phyloP scores from a whole-genome alignment of 2,888 invertebrate genomes.

The Oxystoma pomonae region DNA sequence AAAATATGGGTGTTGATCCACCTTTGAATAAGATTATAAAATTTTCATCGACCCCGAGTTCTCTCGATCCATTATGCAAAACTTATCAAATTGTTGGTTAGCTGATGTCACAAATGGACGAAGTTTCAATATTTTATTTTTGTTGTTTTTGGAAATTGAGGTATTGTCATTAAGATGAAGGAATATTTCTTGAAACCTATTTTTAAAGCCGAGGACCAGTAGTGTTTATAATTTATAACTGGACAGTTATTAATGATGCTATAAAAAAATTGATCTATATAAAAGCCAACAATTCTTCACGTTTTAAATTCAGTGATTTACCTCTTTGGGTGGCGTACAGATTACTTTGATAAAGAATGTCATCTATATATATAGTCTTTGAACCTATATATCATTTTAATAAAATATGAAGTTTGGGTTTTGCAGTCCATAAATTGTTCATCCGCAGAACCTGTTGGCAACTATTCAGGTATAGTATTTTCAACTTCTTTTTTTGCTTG shows the following conservation, averaged over 20 bases:
- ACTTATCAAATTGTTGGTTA: conserved; percentile 2
- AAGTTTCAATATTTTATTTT: conserved; percentile 8
- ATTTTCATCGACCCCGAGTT: conserved; percentile 16
- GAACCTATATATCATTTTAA: conserved; percentile 1
- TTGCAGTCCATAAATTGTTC: not conserved
- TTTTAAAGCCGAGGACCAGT: conserved; percentile 5
- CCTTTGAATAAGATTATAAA: conserved; percentile 26
- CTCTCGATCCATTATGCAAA: conserved; percentile 3
- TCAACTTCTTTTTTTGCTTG: too few relatives aligned
- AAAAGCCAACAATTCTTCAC: conserved; percentile 1
- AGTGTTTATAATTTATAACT: too few relatives aligned
- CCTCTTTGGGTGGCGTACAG: conserved; percentile 12
- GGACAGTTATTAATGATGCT: conserved; percentile 6
- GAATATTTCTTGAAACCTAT: conserved; percentile 4
- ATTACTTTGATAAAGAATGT: conserved; percentile 8
- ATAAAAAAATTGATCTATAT: conserved; percentile 11
- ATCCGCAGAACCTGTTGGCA: not conserved
- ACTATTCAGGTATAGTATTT: too few relatives aligned
- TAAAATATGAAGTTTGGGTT: conserved; percentile 3
- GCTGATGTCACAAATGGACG: not conserved
- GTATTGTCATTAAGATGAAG: conserved; percentile 20
- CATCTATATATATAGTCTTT: not conserved
- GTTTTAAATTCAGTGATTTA: conserved; percentile 8
- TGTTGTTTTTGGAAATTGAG: conserved; percentile 9
- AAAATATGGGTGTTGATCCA: conserved; percentile 10